Conservation (phyloP, 2,797 vertebrate genomes). For the Pipistrellus pygmaeus region DNA sequence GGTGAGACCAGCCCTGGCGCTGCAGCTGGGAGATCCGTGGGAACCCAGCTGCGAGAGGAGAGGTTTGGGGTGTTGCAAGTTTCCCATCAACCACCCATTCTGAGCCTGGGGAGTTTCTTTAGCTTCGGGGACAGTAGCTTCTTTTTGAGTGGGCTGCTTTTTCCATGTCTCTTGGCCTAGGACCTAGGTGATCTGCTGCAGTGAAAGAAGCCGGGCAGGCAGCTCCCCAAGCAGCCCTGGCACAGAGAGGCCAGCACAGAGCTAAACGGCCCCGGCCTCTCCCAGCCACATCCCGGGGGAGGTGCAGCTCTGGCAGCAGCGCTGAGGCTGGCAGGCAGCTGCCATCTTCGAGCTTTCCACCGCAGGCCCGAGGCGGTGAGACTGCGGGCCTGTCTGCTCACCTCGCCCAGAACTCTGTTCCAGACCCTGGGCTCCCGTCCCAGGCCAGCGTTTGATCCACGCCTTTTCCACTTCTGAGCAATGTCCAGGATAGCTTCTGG, state of each 20-base stretch:
- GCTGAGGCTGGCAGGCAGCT: not conserved
- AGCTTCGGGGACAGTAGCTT: not conserved
- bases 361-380: not conserved
- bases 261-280: not conserved
- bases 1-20: not conserved
- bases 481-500: not conserved
- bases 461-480: not conserved
- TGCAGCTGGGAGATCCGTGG: not conserved
- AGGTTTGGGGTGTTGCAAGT: not conserved
- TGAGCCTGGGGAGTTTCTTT: not conserved
- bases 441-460: not conserved
- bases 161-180: not conserved
- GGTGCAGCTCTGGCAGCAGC: not conserved
- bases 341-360: conserved; percentile 22
- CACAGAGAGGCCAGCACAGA: not conserved
- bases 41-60: not conserved
- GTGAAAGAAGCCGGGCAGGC: not conserved
- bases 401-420: not conserved
- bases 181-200: not conserved
- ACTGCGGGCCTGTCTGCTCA: not conserved
- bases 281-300: conserved; percentile 15
- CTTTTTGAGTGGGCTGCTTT: not conserved
- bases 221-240: not conserved
- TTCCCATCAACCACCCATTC: not conserved
- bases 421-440: not conserved